Evolutionary conservation across 2,113 vertebrate species (phyloP), one percentile per base, ranked within the genome.

Genomic region (Physeter macrocephalus): DNA sequence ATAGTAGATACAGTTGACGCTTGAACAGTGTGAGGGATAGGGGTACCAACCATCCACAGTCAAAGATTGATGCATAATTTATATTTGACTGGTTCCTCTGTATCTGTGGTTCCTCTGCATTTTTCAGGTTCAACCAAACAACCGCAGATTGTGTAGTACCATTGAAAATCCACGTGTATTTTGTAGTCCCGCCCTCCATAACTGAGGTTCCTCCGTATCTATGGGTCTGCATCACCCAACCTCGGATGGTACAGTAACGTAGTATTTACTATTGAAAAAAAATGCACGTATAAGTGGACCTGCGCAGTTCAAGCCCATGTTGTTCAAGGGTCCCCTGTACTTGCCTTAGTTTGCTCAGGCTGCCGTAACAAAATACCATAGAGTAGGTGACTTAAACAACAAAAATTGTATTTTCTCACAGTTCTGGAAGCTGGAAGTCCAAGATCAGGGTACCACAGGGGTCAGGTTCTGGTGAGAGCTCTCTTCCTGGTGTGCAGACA

Each of bases 21-120:
- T 49, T 54, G 20, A 78, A 54, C 49, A 78, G 54, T 13, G n/a
- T 25, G 49, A 54, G 49, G 20, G 49, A n/a, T 78, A 23, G 49
- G 49, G 49, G 34, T 34, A 78, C 49, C 0, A 0, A 54, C 6
- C 20, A 1, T 54, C 75, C 49, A 78, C 6, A 54, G 21, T 54
- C 49, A 78, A 36, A 78, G 23, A 78, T 14, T 13, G 20, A 20
- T 49, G 20, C 54, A 78, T n/a, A 54, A n/a, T 54, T 54, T n/a
- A 54, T 36, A 54, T 18, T 14, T 11, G 17, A 6, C 49, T 25
- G 9, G 59, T 61, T 61, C 59, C 49, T 78, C 31, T 23, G 7
- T n/a, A 78, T 54, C 49, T 54, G 75, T 21, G 52, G 54, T 1
- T 4, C 49, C 11, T 78, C 34, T 54, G 75, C 49, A 54, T 54